A percentile compares a stretch with the other conserved stretches of the same genome.
Conservation (phyloP, 2,888 invertebrate species). For the Ecdyonurus torrentis region DNA sequence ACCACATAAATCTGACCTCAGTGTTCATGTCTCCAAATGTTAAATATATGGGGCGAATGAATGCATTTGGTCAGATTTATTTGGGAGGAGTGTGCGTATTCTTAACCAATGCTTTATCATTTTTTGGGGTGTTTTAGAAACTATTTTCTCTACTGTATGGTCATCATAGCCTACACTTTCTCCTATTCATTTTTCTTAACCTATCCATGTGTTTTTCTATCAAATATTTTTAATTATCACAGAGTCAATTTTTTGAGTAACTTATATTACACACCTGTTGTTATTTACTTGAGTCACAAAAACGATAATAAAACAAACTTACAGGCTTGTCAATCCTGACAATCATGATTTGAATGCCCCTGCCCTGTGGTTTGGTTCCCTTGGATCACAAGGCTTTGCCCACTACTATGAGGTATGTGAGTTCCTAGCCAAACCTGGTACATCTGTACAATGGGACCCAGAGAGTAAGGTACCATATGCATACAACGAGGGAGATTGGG, state of each 20-base stretch:
- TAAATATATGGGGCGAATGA: no score
- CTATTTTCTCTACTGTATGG: no score
- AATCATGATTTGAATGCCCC: conserved; percentile 55
- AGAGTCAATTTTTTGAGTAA: background rate
- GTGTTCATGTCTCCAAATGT: no score
- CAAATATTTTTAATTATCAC: conserved; percentile 5
- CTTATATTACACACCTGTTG: background rate
- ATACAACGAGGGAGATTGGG: conserved; percentile 53
- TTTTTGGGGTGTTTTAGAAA: no score
- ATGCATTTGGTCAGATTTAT: no score
- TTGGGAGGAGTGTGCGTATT: no score
- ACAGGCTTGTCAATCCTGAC: conserved; percentile 42
- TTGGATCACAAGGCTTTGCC: conserved; percentile 51
- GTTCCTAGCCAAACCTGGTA: conserved; percentile 37
- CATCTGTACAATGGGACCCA: conserved; percentile 41
- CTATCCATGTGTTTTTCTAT: conserved; percentile 1
- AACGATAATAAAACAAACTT: conserved; percentile 14
- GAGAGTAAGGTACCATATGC: conserved; percentile 63
- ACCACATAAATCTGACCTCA: no score
- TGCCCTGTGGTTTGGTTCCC: conserved; percentile 45
- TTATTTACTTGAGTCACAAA: background rate
- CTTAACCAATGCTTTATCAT: no score
- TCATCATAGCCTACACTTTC: no score
- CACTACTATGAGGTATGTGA: conserved; percentile 51
- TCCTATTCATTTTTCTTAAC: conserved; percentile 4